Percentiles rank a stretch among this genome's conserved stretches.
phyloP scores from a whole-genome alignment of 2,797 vertebrate genomes.

The Sebastes oblongus region DNA sequence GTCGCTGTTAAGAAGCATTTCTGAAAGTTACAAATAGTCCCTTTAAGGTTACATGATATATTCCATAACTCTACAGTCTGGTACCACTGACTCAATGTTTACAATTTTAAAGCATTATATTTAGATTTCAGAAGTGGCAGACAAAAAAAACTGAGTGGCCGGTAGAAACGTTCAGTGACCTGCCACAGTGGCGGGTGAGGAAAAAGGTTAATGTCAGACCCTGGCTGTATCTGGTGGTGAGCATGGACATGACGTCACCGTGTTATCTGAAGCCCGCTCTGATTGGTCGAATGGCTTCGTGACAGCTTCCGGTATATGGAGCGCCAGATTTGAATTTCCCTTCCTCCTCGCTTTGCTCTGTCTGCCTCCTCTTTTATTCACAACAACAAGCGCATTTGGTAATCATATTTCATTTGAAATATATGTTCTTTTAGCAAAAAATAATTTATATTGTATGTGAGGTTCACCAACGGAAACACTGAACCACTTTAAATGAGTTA shows the following conservation, averaged over 20 bases:
- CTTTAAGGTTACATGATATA: too few relatives aligned
- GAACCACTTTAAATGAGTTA: neutral
- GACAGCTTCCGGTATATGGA: conserved; percentile 55
- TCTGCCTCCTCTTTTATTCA: neutral
- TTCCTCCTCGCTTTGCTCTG: accelerated
- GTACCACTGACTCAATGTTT: too few relatives aligned
- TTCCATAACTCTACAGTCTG: too few relatives aligned
- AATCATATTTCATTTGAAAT: neutral
- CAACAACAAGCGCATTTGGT: neutral
- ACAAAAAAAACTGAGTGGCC: too few relatives aligned
- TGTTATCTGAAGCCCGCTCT: neutral
- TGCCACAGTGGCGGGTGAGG: too few relatives aligned
- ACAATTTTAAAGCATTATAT: too few relatives aligned
- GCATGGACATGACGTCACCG: neutral
- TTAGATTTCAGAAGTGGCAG: too few relatives aligned
- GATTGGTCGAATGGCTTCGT: conserved; percentile 42
- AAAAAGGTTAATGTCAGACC: too few relatives aligned
- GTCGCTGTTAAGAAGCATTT: too few relatives aligned
- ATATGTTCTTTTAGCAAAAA: neutral
- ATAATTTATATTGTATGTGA: accelerated
- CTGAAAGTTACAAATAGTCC: too few relatives aligned
- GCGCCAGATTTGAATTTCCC: conserved; percentile 60
- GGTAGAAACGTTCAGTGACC: too few relatives aligned
- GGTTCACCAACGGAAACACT: accelerated
- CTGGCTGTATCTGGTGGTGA: neutral